Conservation (phyloP, 2,113 vertebrate genomes). For the Galemys pyrenaicus region DNA sequence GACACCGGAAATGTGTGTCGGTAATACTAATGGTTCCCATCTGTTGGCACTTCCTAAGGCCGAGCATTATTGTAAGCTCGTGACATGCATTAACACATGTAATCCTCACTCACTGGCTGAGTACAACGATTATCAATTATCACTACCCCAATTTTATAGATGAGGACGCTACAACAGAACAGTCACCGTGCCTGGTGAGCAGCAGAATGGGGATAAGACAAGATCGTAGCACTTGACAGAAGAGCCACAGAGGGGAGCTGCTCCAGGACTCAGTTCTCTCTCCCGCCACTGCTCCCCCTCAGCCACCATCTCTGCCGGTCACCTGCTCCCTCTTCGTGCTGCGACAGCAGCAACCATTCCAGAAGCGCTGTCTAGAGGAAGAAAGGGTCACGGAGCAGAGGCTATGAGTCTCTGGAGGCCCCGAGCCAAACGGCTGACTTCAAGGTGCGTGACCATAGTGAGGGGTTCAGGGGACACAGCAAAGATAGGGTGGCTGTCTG, state of each 20-base stretch:
- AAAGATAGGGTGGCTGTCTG: background rate
- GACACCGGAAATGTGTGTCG: background rate
- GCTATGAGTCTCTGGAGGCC: background rate
- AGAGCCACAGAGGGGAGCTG: background rate
- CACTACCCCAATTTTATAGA: background rate
- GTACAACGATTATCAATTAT: background rate
- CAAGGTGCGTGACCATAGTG: background rate
- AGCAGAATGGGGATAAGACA: background rate
- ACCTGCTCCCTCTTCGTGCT: background rate
- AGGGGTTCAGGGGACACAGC: background rate
- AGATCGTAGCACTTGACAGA: background rate
- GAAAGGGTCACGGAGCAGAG: background rate
- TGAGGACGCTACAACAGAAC: background rate
- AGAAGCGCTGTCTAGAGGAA: background rate
- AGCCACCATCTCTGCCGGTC: background rate
- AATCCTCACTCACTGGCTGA: background rate
- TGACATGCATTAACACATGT: background rate
- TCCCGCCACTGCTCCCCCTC: too few species aligned
- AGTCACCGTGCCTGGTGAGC: background rate
- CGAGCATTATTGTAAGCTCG: background rate
- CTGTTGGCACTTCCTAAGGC: conserved; percentile 6
- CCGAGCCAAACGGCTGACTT: background rate
- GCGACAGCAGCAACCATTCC: background rate
- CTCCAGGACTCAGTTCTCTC: background rate
- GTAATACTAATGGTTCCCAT: conserved; percentile 46